A percentile compares a stretch with the other conserved stretches of the same genome.
These are phyloP conservation scores for Dynastes tityus DNA, from an alignment of 2,888 invertebrate species.

Conservation along the genomic window DNA sequence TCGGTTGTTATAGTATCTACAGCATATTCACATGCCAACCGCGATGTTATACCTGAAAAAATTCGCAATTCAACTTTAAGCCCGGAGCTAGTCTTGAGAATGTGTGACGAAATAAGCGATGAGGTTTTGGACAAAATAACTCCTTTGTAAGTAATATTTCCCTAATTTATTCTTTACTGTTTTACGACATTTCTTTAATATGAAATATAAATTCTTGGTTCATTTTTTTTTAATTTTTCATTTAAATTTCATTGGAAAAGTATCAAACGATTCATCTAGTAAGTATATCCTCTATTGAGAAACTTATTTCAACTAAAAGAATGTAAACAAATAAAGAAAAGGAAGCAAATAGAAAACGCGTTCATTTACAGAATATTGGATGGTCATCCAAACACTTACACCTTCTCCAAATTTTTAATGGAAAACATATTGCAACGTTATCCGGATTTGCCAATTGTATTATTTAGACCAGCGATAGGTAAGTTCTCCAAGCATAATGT, in stretches of 20 bases:
- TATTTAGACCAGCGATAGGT: constrained; percentile 79
- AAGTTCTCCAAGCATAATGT: constrained; percentile 53
- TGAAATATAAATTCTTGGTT: too few relatives aligned
- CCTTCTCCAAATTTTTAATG: constrained; percentile 79
- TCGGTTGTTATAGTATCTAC: constrained; percentile 67
- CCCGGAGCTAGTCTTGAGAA: constrained; percentile 66
- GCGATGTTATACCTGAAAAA: constrained; percentile 66
- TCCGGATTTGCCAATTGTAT: constrained; percentile 74
- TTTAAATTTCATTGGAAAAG: too few relatives aligned
- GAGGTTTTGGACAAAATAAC: constrained; percentile 62
- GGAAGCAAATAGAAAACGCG: too few relatives aligned
- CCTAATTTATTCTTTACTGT: neutral
- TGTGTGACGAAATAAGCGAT: constrained; percentile 65
- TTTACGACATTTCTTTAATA: too few relatives aligned
- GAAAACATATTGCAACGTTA: constrained; percentile 74
- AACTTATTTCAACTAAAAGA: too few relatives aligned
- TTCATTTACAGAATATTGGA: constrained; percentile 62
- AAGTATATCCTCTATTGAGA: too few relatives aligned
- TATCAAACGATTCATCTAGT: too few relatives aligned
- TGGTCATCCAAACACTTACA: constrained; percentile 79
- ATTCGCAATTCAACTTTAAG: constrained; percentile 69
- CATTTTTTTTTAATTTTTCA: too few relatives aligned
- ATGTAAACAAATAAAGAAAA: neutral
- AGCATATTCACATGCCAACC: constrained; percentile 66
- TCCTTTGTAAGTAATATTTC: constrained; percentile 49